Evolutionary conservation across 2,797 vertebrate species (phyloP), one percentile per base, ranked within the genome.

Genomic region (Acanthiza pusilla): DNA sequence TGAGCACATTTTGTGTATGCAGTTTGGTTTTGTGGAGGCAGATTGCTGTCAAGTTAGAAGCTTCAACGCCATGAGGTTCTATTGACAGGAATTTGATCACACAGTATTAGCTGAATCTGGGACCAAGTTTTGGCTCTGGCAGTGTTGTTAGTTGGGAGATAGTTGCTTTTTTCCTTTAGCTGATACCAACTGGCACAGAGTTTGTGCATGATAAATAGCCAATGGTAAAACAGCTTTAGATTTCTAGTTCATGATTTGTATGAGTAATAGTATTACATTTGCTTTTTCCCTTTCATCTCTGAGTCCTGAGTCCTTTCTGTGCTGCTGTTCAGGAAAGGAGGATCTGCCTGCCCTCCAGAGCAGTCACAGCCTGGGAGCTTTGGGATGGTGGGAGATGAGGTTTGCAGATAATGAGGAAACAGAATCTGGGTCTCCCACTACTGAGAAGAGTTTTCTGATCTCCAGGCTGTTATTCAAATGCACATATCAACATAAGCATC

Each of bases 41-140:
- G 76, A 84, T 78, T 85, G 79, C 63, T 93, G 85, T 91, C 89
- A 85, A 57, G 20, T 81, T 32, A 91, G 73, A 66, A 84, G 63
- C 60, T 79, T 73, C 82, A 73, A 7, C 45, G 67, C 54, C 75
- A 8, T 66, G 72, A 68, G 51, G 48, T 38, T 48, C 55, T 78
- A 45, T 67, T 79, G 85, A 81, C 66, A 91, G 51, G 43, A 73
- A n/a, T 75, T 78, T 84, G 73, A 76, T 93, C 48, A 40, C 42
- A 18, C 0, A 43, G 43, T 5, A n/a, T 63, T 57, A 66, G 34
- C 53, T 86, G 73, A 34, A 65, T 73, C 42, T 70, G n/a, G 75
- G 42, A 34, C 63, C 23, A 22, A 23, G 21, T 48, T 61, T 42
- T 81, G 70, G 40, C 80, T 88, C 60, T 90, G 72, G 53, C 51